Conservation (phyloP, 2,113 vertebrate genomes). For the Chlamydotis undulata region DNA sequence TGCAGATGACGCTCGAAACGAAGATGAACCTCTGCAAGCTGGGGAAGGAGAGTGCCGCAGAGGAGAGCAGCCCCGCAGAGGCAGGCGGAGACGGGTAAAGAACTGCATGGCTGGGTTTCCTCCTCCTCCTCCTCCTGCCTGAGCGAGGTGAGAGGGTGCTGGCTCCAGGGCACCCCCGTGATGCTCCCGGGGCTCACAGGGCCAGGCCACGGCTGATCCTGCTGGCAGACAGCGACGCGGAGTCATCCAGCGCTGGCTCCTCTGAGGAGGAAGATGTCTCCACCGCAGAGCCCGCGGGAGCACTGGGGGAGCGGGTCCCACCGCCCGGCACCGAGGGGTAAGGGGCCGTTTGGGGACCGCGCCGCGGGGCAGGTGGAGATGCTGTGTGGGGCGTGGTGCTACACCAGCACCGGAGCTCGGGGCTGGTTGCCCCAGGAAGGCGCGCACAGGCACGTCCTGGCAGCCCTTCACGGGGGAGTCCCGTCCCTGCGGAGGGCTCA, state of each 20-base stretch:
- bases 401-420: accelerated
- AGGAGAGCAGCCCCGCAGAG: conserved; percentile 65
- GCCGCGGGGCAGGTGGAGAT: accelerated
- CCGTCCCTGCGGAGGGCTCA: not conserved
- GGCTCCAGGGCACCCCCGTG: not conserved
- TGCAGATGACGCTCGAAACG: conserved; percentile 90
- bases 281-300: conserved; percentile 67
- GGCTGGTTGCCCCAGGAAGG: accelerated
- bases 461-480: not conserved
- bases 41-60: conserved; percentile 79
- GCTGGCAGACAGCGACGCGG: conserved; percentile 87
- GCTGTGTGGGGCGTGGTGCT: not conserved
- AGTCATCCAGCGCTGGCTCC: conserved; percentile 87
- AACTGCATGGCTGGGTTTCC: not conserved
- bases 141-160: accelerated
- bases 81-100: conserved; percentile 69
- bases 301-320: conserved; percentile 70
- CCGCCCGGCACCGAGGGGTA: conserved; percentile 75
- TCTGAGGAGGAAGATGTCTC: conserved; percentile 84
- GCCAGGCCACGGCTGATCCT: conserved; percentile 65
- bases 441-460: accelerated
- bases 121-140: not conserved
- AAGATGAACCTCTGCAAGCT: conserved; percentile 90
- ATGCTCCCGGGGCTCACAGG: not conserved
- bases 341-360: not conserved